A percentile compares a stretch with the other conserved stretches of the same genome.
These are phyloP conservation scores for Grus americana DNA, from an alignment of 2,113 vertebrate species.

Conservation along the genomic window DNA sequence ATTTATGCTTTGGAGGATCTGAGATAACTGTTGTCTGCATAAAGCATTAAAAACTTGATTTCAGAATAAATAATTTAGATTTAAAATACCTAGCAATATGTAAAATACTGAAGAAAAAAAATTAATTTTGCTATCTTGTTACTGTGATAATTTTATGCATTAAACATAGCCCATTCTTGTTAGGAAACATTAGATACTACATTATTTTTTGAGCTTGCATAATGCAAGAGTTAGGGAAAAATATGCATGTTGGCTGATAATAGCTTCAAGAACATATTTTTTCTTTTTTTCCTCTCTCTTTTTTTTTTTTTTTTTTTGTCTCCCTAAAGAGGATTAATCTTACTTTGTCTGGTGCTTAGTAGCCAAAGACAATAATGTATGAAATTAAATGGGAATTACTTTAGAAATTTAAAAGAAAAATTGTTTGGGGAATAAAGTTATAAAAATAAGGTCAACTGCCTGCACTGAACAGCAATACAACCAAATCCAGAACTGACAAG, in stretches of 20 bases:
- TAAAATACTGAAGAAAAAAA: background rate
- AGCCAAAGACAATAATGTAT: constrained; percentile 29
- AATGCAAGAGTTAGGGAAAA: constrained; percentile 1
- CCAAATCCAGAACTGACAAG: background rate
- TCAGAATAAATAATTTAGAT: background rate
- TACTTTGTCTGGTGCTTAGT: constrained; percentile 26
- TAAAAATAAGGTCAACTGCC: background rate
- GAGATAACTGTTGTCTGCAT: background rate
- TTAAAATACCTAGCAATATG: background rate
- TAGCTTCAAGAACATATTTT: background rate
- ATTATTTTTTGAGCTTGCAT: background rate
- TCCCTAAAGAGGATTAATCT: constrained; percentile 31
- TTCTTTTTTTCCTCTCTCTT: no score
- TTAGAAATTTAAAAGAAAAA: constrained; percentile 27
- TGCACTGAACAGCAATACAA: background rate
- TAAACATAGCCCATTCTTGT: background rate
- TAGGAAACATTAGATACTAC: background rate
- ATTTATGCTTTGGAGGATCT: background rate
- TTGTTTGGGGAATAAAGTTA: background rate
- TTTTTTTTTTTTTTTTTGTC: background rate
- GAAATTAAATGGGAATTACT: constrained; percentile 38
- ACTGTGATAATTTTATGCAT: constrained; percentile 7
- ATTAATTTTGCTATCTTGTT: background rate
- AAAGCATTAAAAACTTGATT: background rate
- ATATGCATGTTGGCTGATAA: background rate